Evolutionary conservation across 2,888 invertebrate species (phyloP).

Genomic region (Drosophila nr. fundita): DNA sequence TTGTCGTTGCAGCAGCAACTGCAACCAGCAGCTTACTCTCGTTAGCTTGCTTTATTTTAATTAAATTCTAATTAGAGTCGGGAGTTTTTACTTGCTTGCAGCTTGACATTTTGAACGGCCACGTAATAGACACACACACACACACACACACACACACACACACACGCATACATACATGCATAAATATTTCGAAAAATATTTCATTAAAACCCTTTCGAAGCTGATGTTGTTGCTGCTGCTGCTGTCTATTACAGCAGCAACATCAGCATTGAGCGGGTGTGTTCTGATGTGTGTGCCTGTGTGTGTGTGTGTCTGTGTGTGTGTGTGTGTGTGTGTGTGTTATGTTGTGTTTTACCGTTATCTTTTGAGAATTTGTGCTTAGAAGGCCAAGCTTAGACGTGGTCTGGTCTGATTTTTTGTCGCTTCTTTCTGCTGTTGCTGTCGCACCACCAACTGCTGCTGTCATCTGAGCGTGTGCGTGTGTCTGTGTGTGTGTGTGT

Average conservation of each 20-base stretch:
- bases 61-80: slow-evolving; percentile 83
- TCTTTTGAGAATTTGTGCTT: slow-evolving; percentile 62
- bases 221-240: slow-evolving; percentile 22
- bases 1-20: slow-evolving; percentile 20
- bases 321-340: slow-evolving; percentile 22
- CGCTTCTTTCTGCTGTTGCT: slow-evolving; percentile 26
- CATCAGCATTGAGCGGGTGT: slow-evolving; percentile 6
- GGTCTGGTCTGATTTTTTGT: slow-evolving; percentile 57
- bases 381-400: slow-evolving; percentile 64
- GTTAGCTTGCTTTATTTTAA: slow-evolving; percentile 74
- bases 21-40: slow-evolving; percentile 24
- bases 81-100: slow-evolving; percentile 62
- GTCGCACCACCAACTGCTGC: slow-evolving; percentile 31
- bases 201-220: slow-evolving; percentile 58
- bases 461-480: slow-evolving; percentile 18
- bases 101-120: slow-evolving; percentile 78
- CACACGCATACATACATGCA: slow-evolving; percentile 28
- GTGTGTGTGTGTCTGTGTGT: slow-evolving; percentile 21
- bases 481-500: slow-evolving; percentile 31
- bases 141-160: slow-evolving; percentile 26
- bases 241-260: slow-evolving; percentile 47
- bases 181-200: slow-evolving; percentile 80
- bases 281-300: slow-evolving; percentile 18
- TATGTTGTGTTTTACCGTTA: slow-evolving; percentile 53
- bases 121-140: slow-evolving; percentile 68